Percentiles rank a stretch among this genome's conserved stretches.
Conservation (phyloP, 2,888 invertebrate genomes). For the Trichopoda pennipes region DNA sequence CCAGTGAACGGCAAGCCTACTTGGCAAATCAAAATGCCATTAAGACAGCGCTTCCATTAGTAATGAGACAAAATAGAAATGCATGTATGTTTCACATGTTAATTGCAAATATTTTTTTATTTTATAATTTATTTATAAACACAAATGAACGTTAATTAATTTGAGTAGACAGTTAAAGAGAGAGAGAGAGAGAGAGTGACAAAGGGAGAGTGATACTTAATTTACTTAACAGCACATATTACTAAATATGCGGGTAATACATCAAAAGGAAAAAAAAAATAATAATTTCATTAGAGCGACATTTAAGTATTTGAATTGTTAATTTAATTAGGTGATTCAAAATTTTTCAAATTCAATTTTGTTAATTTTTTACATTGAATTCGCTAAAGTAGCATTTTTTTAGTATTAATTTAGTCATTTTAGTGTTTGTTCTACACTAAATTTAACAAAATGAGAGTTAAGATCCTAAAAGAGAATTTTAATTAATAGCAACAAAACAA, state of each 20-base stretch:
- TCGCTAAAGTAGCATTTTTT: too few relatives aligned
- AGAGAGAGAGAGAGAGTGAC: too few relatives aligned
- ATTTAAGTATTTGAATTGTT: constrained; percentile 5
- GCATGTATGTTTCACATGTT: constrained; percentile 80
- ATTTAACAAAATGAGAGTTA: too few relatives aligned
- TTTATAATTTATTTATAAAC: constrained; percentile 15
- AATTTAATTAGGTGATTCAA: constrained; percentile 9
- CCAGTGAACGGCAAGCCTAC: constrained; percentile 76
- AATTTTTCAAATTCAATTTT: too few relatives aligned
- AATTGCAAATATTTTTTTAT: constrained; percentile 11
- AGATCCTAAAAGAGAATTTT: too few relatives aligned
- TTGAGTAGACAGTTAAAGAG: background rate
- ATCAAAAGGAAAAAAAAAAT: background rate
- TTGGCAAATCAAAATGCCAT: constrained; percentile 79
- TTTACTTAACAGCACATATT: too few relatives aligned
- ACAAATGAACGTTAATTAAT: constrained; percentile 4
- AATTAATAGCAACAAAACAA: too few relatives aligned
- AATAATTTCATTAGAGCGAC: background rate
- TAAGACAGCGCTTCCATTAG: constrained; percentile 85
- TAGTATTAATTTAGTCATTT: too few relatives aligned
- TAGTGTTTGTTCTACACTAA: too few relatives aligned
- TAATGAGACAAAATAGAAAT: constrained; percentile 84
- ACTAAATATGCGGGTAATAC: background rate
- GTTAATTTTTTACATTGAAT: too few relatives aligned
- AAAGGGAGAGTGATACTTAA: too few relatives aligned